phyloP scores from a whole-genome alignment of 2,888 invertebrate species.

The Heteropelma amictum region DNA sequence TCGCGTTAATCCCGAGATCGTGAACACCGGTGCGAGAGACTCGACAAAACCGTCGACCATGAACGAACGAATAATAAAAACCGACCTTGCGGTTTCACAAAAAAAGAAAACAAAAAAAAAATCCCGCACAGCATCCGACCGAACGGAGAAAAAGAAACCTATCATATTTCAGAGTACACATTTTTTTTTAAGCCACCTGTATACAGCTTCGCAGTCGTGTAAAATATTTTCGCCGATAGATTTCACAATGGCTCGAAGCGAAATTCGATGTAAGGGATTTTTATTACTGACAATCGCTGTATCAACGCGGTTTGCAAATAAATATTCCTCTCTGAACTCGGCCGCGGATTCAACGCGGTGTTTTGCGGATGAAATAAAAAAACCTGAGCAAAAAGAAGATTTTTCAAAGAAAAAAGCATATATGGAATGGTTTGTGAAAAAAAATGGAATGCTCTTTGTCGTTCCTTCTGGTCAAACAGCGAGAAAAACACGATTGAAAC shows the following conservation, averaged over 20 bases:
- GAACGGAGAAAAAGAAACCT: not conserved
- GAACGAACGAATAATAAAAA: conserved; percentile 1
- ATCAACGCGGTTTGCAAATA: too few relatives aligned
- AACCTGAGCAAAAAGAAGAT: conserved; percentile 1
- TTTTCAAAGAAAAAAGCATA: not conserved
- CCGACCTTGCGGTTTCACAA: not conserved
- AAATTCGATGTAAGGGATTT: too few relatives aligned
- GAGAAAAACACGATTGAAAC: conserved; percentile 49
- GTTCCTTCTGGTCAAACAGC: conserved; percentile 20
- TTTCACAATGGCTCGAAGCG: too few relatives aligned
- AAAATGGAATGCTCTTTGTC: conserved; percentile 25
- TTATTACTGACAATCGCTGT: too few relatives aligned
- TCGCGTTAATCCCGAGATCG: conserved; percentile 47
- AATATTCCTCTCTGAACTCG: too few relatives aligned
- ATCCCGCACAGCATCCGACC: not conserved
- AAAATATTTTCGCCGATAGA: too few relatives aligned
- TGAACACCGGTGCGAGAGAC: not conserved
- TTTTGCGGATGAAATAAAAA: not conserved
- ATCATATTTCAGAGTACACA: not conserved
- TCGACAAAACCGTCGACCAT: conserved; percentile 9
- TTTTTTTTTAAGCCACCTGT: not conserved
- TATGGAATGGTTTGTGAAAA: not conserved
- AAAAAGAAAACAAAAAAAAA: not conserved
- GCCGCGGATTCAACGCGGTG: too few relatives aligned
- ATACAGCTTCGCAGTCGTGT: not conserved